phyloP scores from a whole-genome alignment of 2,797 vertebrate genomes.

The Rhadinocentrus ornatus region DNA sequence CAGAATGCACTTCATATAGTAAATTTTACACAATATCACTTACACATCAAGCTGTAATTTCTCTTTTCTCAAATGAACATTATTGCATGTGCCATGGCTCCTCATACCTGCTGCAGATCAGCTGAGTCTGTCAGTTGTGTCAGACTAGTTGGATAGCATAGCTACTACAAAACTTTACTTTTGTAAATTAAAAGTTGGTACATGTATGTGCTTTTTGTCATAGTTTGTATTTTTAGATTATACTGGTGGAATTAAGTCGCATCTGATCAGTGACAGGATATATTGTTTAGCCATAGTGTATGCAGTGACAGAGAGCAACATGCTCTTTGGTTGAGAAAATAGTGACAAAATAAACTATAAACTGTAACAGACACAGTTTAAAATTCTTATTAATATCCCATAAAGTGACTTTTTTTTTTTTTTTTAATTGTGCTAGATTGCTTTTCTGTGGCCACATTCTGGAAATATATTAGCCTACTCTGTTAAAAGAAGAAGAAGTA shows the following conservation, averaged over 20 bases:
- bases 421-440: too few species aligned
- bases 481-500: too few species aligned
- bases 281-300: background rate
- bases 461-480: too few species aligned
- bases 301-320: background rate
- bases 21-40: background rate
- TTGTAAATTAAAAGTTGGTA: background rate
- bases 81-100: background rate
- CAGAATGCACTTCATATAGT: background rate
- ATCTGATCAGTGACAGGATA: background rate
- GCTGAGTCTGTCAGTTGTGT: too few species aligned
- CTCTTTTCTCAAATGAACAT: background rate
- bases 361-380: background rate
- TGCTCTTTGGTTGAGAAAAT: too few species aligned
- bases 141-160: background rate
- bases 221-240: background rate
- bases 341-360: background rate
- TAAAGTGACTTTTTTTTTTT: too few species aligned
- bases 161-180: background rate
- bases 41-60: background rate
- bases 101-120: too few species aligned
- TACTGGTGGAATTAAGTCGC: background rate
- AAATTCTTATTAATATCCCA: background rate
- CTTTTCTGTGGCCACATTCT: too few species aligned
- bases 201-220: background rate